Evolutionary conservation across 2,797 vertebrate genomes (phyloP).

Genomic region (Choloepus didactylus): DNA sequence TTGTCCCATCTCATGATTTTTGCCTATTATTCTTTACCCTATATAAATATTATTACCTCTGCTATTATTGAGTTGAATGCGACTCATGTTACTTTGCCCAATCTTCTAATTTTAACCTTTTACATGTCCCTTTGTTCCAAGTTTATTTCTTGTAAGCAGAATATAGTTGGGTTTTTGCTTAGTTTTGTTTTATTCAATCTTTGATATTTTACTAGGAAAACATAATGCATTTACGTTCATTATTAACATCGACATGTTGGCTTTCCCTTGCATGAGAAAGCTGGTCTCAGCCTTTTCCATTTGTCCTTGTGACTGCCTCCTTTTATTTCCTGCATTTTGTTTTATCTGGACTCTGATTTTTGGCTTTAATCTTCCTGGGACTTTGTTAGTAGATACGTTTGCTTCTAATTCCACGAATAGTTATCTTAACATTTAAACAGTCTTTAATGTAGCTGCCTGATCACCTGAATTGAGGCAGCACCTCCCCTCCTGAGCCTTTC

Average conservation of each 20-base stretch:
- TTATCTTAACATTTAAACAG: neutral
- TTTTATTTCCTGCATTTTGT: neutral
- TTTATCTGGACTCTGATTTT: neutral
- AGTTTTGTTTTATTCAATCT: neutral
- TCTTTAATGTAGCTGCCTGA: neutral
- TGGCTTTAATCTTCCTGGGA: neutral
- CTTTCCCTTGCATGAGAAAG: fast-evolving
- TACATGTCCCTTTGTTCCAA: neutral
- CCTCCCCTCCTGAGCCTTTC: neutral
- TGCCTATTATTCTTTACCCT: neutral
- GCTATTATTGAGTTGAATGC: neutral
- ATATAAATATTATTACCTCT: neutral
- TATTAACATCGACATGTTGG: fast-evolving
- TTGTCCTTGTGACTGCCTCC: neutral
- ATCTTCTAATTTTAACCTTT: neutral
- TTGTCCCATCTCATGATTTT: neutral
- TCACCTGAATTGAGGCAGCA: too few species aligned
- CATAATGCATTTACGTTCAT: neutral
- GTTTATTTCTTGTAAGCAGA: neutral
- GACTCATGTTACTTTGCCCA: neutral
- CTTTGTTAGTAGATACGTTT: neutral
- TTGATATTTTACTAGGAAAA: neutral
- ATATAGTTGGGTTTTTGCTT: neutral
- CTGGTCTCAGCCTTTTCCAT: fast-evolving
- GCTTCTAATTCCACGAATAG: neutral